Evolutionary conservation across 2,113 vertebrate genomes (phyloP), one percentile per base, ranked within the genome.

Genomic region (Indicator indicator): DNA sequence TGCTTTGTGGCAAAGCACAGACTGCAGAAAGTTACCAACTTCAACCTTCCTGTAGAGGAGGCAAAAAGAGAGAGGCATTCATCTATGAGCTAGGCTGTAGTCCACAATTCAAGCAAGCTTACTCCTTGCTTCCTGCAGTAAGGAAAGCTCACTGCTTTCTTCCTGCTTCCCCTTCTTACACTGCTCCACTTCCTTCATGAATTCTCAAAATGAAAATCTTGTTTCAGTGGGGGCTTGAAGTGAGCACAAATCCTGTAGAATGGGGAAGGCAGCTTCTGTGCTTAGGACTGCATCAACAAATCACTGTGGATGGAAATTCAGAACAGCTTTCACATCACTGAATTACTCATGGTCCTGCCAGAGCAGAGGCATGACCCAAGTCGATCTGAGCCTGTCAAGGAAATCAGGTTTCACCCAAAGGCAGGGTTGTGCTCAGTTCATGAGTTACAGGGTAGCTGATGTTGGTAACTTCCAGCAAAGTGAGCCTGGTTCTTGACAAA

Each of bases 271-370:
- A 95, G 80, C 40, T 72, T 92, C 75, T 95, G 73, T 77, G 84
- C 89, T 88, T 87, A 77, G 82, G 93, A 68, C 38, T 95, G 59
- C 83, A 95, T 74, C 80, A 69, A 88, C 91, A 93, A 84, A 96
- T 90, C 76, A 67, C 80, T 94, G 26, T 7, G 64, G 71, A 87
- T 91, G 93, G 95, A 94, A 94, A 96, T 24, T 78, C 48, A 89
- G 88, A 90, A 90, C 73, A 88, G 26, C 91, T 60, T 95, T 90
- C 82, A 89, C 60, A 2, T 60, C 89, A 95, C 88, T 89, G 85
- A 95, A 93, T 79, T 50, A 48, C 71, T 46, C 42, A 65, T 42
- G 42, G 52, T 89, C 50, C 48, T 79, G 72, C 71, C 48, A 86
- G 56, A 83, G 86, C 83, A 92, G 87, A 94, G 27, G 54, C 36